Percentiles rank a stretch among this genome's conserved stretches.
phyloP scores from a whole-genome alignment of 2,888 invertebrate species.

The Leptopilina drosophilae region DNA sequence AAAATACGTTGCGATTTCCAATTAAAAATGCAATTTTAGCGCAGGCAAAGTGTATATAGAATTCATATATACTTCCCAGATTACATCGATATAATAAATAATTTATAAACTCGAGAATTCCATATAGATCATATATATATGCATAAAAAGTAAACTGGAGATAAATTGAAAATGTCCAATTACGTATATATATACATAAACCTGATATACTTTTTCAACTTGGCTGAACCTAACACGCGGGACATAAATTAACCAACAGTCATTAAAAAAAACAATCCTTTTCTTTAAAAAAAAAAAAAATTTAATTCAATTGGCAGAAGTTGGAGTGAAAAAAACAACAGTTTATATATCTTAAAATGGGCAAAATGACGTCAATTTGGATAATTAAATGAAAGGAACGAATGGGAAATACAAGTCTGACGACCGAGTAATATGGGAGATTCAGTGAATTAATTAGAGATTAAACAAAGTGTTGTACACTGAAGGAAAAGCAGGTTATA shows the following conservation, averaged over 20 bases:
- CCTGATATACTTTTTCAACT: slow-evolving; percentile 30
- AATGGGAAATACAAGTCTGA: slow-evolving; percentile 23
- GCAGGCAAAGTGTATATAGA: slow-evolving; percentile 4
- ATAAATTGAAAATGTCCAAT: slow-evolving; percentile 35
- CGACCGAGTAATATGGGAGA: slow-evolving; percentile 31
- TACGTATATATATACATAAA: slow-evolving; percentile 14
- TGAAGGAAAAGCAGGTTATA: slow-evolving; percentile 38
- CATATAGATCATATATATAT: background rate
- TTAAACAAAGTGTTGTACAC: slow-evolving; percentile 39
- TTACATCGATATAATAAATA: slow-evolving; percentile 28
- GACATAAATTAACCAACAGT: slow-evolving; percentile 26
- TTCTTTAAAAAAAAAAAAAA: too few species aligned
- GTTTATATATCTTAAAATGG: background rate
- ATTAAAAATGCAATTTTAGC: slow-evolving; percentile 7
- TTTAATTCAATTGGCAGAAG: too few species aligned
- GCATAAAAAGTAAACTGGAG: slow-evolving; percentile 2
- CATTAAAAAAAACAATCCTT: background rate
- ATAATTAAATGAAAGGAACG: slow-evolving; percentile 35
- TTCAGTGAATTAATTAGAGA: slow-evolving; percentile 41
- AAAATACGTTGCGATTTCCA: background rate
- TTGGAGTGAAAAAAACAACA: too few species aligned
- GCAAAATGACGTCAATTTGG: slow-evolving; percentile 12
- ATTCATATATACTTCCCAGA: background rate
- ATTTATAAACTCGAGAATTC: slow-evolving; percentile 18
- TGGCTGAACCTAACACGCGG: slow-evolving; percentile 20